Percentiles rank a stretch among this genome's conserved stretches.
Conservation (phyloP, 2,113 vertebrate species). For the Larimichthys crocea region DNA sequence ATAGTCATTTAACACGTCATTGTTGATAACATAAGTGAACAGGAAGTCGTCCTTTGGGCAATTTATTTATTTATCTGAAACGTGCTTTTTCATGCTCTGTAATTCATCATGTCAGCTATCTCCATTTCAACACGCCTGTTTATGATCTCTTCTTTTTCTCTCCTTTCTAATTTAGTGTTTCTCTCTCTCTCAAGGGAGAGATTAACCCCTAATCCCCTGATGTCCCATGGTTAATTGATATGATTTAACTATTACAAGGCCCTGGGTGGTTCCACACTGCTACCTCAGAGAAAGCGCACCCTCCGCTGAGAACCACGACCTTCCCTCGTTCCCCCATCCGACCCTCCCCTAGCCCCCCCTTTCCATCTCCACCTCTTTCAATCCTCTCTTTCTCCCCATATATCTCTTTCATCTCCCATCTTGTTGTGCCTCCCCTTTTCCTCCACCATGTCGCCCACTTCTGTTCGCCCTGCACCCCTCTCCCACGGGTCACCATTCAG, state of each 20-base stretch:
- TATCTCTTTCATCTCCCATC: slow-evolving; percentile 53
- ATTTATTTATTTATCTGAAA: slow-evolving; percentile 59
- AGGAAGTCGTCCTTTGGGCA: slow-evolving; percentile 42
- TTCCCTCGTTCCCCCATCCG: slow-evolving; percentile 20
- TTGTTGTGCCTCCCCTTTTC: slow-evolving; percentile 30
- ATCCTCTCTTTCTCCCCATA: slow-evolving; percentile 14
- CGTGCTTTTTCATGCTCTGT: slow-evolving; percentile 36
- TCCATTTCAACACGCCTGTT: slow-evolving; percentile 23
- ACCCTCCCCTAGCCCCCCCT: slow-evolving; percentile 19
- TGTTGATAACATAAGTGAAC: slow-evolving; percentile 32
- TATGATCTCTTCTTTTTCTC: slow-evolving; percentile 44
- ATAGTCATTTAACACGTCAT: slow-evolving; percentile 33
- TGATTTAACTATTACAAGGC: slow-evolving; percentile 86
- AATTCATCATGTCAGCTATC: slow-evolving; percentile 53
- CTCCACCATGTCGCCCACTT: slow-evolving; percentile 12
- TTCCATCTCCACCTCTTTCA: slow-evolving; percentile 21
- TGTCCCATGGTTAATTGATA: slow-evolving; percentile 90
- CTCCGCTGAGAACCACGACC: slow-evolving; percentile 51
- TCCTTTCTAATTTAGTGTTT: slow-evolving; percentile 69
- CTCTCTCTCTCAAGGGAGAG: slow-evolving; percentile 79
- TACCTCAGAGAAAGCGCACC: slow-evolving; percentile 69
- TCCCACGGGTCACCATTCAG: slow-evolving; percentile 53
- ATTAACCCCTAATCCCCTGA: slow-evolving; percentile 87
- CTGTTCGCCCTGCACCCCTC: slow-evolving; percentile 35
- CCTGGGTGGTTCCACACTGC: slow-evolving; percentile 82